These are phyloP conservation scores for Agrypnia vestita DNA, from an alignment of 1,140 invertebrate species.

Conservation along the genomic window DNA sequence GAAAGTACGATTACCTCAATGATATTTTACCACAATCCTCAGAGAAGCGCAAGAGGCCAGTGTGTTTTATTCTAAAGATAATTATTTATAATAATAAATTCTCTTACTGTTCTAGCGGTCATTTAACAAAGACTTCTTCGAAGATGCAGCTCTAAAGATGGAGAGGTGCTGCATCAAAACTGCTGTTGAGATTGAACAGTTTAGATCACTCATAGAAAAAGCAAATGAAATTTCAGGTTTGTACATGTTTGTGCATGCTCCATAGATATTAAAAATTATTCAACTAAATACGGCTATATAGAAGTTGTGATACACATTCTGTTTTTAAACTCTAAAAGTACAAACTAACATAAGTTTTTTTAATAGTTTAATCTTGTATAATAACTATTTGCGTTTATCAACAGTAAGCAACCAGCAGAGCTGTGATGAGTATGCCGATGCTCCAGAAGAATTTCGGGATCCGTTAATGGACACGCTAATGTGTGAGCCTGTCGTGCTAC, in stretches of 20 bases:
- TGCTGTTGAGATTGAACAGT: conserved; percentile 86
- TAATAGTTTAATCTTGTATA: too few species aligned
- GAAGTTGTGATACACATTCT: too few species aligned
- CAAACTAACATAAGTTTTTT: too few species aligned
- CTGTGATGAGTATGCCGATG: conserved; percentile 95
- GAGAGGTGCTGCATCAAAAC: conserved; percentile 89
- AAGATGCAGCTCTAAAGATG: conserved; percentile 88
- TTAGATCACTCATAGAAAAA: conserved; percentile 84
- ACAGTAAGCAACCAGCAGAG: conserved; percentile 87
- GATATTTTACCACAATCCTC: too few species aligned
- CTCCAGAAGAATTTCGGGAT: conserved; percentile 97
- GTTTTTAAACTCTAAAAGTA: too few species aligned
- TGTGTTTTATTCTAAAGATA: background rate
- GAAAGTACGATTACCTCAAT: too few species aligned
- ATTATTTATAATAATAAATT: conserved; percentile 23
- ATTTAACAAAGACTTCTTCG: conserved; percentile 93
- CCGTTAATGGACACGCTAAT: conserved; percentile 98
- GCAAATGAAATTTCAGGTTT: conserved; percentile 82
- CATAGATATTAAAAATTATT: background rate
- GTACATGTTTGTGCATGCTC: conserved; percentile 48
- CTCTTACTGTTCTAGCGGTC: conserved; percentile 82
- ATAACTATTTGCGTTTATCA: background rate
- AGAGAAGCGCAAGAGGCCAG: too few species aligned
- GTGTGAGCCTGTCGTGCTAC: conserved; percentile 95
- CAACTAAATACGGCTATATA: background rate